Percentiles rank a stretch among this genome's conserved stretches.
phyloP scores from a whole-genome alignment of 2,888 invertebrate genomes.

The Thecocarcelia acutangulata region DNA sequence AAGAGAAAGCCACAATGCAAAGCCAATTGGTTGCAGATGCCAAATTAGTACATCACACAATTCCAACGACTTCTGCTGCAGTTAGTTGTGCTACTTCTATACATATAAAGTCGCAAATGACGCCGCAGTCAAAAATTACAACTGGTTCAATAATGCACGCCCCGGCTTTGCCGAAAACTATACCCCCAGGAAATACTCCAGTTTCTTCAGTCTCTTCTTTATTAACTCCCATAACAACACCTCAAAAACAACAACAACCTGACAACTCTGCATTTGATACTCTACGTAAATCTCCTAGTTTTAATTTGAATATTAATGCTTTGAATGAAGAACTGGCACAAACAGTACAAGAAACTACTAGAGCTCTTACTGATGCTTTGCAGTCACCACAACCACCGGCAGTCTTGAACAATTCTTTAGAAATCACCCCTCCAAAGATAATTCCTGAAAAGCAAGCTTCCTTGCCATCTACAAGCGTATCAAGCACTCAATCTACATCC shows the following conservation, averaged over 20 bases:
- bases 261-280: slow-evolving; percentile 81
- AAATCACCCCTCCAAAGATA: slow-evolving; percentile 53
- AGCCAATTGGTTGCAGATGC: slow-evolving; percentile 67
- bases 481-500: slow-evolving; percentile 33
- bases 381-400: slow-evolving; percentile 71
- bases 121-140: slow-evolving; percentile 51
- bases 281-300: slow-evolving; percentile 80
- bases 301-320: slow-evolving; percentile 79
- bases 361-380: slow-evolving; percentile 77
- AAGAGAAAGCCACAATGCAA: slow-evolving; percentile 61
- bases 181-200: slow-evolving; percentile 51
- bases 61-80: slow-evolving; percentile 20
- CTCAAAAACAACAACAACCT: slow-evolving; percentile 69
- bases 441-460: slow-evolving; percentile 11
- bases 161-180: slow-evolving; percentile 62
- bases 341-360: slow-evolving; percentile 79
- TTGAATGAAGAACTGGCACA: slow-evolving; percentile 79
- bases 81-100: slow-evolving; percentile 22
- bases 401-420: slow-evolving; percentile 40
- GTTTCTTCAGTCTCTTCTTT: slow-evolving; percentile 47
- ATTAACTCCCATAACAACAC: slow-evolving; percentile 43
- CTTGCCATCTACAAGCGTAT: slow-evolving; percentile 23
- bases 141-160: slow-evolving; percentile 50
- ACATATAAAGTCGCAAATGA: slow-evolving; percentile 27
- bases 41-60: slow-evolving; percentile 64